phyloP scores from a whole-genome alignment of 2,888 invertebrate genomes.

The Torymus tubicola region DNA sequence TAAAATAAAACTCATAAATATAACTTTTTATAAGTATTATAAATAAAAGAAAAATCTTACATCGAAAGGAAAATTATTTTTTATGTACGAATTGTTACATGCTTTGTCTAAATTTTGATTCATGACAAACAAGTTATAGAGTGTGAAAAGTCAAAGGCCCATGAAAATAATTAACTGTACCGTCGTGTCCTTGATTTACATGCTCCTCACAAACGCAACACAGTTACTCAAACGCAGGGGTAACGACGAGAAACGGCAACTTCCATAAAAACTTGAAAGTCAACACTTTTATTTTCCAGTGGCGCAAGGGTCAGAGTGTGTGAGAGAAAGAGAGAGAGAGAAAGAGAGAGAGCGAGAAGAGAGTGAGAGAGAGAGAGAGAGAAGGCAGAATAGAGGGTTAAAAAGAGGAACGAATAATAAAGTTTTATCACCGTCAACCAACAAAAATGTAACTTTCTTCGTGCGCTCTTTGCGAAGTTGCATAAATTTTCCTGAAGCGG shows the following conservation, averaged over 20 bases:
- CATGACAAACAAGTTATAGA: too few species aligned
- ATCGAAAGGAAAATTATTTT: too few species aligned
- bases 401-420: constrained; percentile 36
- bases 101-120: too few species aligned
- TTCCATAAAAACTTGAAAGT: constrained; percentile 33
- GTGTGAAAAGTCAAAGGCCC: background rate
- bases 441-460: constrained; percentile 44
- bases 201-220: too few species aligned
- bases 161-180: constrained; percentile 15
- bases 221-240: background rate
- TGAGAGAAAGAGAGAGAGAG: background rate
- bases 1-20: too few species aligned
- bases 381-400: background rate
- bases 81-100: too few species aligned
- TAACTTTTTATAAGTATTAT: too few species aligned
- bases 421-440: constrained; percentile 46
- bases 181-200: background rate
- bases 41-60: too few species aligned
- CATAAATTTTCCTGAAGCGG: constrained; percentile 31
- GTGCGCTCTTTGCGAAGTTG: constrained; percentile 33
- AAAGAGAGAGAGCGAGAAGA: background rate
- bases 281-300: constrained; percentile 30
- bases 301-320: too few species aligned
- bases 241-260: background rate
- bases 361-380: background rate